These are phyloP conservation scores for Elaeidobius kamerunicus DNA, from an alignment of 2,888 invertebrate species.

Conservation along the genomic window DNA sequence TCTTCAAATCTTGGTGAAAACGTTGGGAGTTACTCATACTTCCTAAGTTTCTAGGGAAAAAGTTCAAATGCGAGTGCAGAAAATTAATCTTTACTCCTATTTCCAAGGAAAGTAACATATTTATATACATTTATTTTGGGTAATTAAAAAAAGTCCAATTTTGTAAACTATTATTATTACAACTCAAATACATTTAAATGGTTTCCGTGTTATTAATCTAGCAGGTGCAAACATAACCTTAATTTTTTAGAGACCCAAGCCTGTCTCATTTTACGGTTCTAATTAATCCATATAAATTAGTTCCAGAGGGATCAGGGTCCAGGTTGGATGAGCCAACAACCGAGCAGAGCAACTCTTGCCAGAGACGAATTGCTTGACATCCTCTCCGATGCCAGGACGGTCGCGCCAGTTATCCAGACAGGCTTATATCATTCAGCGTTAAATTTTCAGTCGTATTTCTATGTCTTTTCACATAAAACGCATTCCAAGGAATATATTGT, in stretches of 20 bases:
- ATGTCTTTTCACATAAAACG: slow-evolving; percentile 84
- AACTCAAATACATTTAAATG: too few relatives aligned
- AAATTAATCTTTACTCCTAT: too few relatives aligned
- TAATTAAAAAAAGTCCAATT: too few relatives aligned
- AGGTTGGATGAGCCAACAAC: slow-evolving; percentile 33
- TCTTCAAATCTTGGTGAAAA: too few relatives aligned
- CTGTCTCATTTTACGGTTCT: slow-evolving; percentile 8
- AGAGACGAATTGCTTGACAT: slow-evolving; percentile 81
- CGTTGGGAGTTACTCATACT: too few relatives aligned
- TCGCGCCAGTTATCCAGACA: slow-evolving; percentile 76
- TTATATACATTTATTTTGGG: too few relatives aligned
- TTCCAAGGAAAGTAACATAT: too few relatives aligned
- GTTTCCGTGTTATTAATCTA: neutral
- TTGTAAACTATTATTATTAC: too few relatives aligned
- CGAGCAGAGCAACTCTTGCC: slow-evolving; percentile 41
- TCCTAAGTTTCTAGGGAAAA: too few relatives aligned
- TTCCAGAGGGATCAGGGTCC: slow-evolving; percentile 35
- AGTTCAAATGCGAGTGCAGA: too few relatives aligned
- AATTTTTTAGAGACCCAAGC: slow-evolving; percentile 13
- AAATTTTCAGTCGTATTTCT: slow-evolving; percentile 79
- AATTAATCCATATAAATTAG: slow-evolving; percentile 30
- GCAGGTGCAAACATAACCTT: slow-evolving; percentile 12
- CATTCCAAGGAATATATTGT: slow-evolving; percentile 76
- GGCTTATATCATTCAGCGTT: slow-evolving; percentile 73
- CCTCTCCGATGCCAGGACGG: slow-evolving; percentile 83